These are phyloP conservation scores for Antheraea assamensis DNA, from an alignment of 2,888 invertebrate genomes.

Conservation along the genomic window DNA sequence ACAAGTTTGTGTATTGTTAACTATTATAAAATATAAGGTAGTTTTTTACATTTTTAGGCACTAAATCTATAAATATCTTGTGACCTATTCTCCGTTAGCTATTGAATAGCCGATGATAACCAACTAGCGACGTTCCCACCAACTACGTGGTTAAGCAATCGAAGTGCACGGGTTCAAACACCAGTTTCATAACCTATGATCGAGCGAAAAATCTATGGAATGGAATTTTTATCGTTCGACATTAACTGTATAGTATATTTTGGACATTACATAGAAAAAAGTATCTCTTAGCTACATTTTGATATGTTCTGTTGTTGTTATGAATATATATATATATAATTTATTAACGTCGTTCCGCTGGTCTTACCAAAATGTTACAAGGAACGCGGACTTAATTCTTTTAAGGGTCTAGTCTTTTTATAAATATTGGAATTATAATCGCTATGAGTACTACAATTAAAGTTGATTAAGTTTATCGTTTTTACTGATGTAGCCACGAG, in stretches of 20 bases:
- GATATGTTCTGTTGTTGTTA: too few species aligned
- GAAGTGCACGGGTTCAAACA: background rate
- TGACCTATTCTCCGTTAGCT: background rate
- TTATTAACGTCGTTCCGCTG: too few species aligned
- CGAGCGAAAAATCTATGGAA: background rate
- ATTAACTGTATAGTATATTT: background rate
- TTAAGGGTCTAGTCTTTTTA: too few species aligned
- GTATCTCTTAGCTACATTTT: background rate
- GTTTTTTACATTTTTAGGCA: background rate
- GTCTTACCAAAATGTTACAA: too few species aligned
- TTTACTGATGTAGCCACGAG: background rate
- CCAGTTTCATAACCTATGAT: background rate
- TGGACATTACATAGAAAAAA: background rate
- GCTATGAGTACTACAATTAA: background rate
- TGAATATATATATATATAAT: background rate
- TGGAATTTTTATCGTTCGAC: conserved; percentile 6
- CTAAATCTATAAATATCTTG: background rate
- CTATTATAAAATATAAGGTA: background rate
- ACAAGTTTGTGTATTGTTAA: background rate
- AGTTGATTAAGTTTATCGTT: background rate
- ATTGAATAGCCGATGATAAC: background rate
- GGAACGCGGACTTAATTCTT: too few species aligned
- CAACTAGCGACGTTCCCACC: background rate
- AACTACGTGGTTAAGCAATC: conserved; percentile 2
- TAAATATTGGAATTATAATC: too few species aligned